Percentiles rank a stretch among this genome's conserved stretches.
These are phyloP conservation scores for Callospermophilus lateralis DNA, from an alignment of 2,113 vertebrate genomes.

Conservation along the genomic window DNA sequence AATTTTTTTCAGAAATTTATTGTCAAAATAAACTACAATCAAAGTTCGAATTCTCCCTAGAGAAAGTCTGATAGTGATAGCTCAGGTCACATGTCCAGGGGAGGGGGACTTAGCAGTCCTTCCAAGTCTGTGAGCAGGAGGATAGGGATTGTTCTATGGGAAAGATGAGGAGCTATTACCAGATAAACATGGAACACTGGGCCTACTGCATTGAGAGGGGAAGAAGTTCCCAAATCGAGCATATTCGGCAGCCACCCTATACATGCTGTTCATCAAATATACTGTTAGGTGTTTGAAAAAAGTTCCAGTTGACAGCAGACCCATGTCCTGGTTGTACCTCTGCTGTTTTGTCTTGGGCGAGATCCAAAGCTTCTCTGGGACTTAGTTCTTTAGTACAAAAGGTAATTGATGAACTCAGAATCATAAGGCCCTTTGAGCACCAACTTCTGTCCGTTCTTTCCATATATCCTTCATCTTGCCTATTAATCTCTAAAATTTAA, in stretches of 20 bases:
- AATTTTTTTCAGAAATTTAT: neutral
- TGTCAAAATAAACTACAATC: neutral
- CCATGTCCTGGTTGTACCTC: neutral
- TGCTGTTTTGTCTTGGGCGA: neutral
- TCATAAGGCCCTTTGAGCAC: neutral
- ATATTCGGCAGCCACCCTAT: neutral
- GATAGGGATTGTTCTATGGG: neutral
- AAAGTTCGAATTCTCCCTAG: neutral
- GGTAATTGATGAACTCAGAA: neutral
- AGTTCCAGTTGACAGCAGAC: neutral
- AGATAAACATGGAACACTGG: neutral
- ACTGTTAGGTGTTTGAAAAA: neutral
- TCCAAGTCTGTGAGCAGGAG: neutral
- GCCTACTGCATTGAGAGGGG: neutral
- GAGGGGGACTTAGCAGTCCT: neutral
- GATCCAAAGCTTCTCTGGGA: neutral
- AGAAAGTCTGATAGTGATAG: neutral
- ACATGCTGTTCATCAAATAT: neutral
- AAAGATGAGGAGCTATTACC: neutral
- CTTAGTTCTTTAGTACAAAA: slow-evolving; percentile 9
- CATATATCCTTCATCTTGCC: neutral
- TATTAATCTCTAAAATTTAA: slow-evolving; percentile 21
- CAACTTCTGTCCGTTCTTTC: neutral
- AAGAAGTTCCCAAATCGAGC: neutral
- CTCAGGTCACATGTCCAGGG: neutral